These are phyloP conservation scores for Notechis scutatus DNA, from an alignment of 2,113 vertebrate species.

Conservation along the genomic window DNA sequence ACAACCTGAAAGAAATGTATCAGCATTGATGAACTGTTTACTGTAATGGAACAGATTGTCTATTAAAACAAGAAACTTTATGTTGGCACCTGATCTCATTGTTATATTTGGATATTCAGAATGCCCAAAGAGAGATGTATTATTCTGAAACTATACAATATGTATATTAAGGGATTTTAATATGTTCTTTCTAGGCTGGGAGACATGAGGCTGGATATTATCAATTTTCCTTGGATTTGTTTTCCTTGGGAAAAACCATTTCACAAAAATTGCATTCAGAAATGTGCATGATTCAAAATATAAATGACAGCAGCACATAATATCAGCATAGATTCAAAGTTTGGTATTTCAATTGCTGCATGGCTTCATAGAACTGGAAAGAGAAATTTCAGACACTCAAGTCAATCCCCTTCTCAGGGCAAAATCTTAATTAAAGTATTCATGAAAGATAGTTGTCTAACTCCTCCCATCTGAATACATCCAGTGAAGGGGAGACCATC, in stretches of 20 bases:
- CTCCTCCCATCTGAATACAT: not conserved
- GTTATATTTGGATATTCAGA: not conserved
- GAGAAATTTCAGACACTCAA: not conserved
- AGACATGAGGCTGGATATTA: not conserved
- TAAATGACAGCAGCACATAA: not conserved
- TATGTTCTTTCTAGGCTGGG: not conserved
- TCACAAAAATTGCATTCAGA: not conserved
- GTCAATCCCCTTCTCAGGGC: not conserved
- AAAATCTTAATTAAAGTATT: not conserved
- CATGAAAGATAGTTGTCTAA: not conserved
- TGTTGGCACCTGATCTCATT: not conserved
- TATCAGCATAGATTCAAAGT: not conserved
- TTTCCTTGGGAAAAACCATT: not conserved
- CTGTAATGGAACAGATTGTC: not conserved
- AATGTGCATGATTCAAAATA: not conserved
- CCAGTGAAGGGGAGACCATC: not conserved
- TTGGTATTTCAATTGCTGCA: not conserved
- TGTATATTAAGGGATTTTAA: not conserved
- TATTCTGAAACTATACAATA: not conserved
- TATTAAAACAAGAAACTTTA: not conserved
- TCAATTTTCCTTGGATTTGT: not conserved
- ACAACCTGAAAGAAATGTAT: not conserved
- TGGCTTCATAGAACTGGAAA: not conserved
- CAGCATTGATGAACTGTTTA: not conserved
- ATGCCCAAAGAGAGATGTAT: not conserved